phyloP scores from a whole-genome alignment of 2,113 vertebrate species.

The Notothenia rossii region DNA sequence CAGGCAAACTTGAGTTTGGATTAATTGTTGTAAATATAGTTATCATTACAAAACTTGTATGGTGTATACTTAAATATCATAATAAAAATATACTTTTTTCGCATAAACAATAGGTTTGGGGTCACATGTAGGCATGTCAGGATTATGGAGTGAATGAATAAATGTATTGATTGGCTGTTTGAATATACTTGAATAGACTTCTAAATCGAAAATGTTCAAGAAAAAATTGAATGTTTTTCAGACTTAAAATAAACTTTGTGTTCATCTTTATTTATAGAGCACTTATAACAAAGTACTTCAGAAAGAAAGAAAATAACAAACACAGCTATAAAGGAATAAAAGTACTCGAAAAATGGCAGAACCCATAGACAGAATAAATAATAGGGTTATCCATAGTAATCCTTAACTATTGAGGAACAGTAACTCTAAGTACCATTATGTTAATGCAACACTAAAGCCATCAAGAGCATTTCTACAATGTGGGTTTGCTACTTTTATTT shows the following conservation, averaged over 20 bases:
- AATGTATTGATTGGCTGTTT: background rate
- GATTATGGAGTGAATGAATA: background rate
- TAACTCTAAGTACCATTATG: no score
- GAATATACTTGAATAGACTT: background rate
- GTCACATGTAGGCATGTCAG: background rate
- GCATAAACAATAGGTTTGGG: background rate
- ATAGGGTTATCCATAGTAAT: no score
- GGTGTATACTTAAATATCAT: no score
- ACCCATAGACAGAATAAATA: no score
- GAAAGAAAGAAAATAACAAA: no score
- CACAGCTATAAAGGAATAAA: no score
- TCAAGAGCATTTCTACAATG: background rate
- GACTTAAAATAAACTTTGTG: background rate
- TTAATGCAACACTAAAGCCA: no score
- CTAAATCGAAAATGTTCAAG: background rate
- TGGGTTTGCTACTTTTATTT: background rate
- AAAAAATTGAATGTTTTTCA: background rate
- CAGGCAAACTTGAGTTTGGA: background rate
- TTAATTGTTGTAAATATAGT: background rate
- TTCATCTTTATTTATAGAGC: no score
- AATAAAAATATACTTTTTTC: background rate
- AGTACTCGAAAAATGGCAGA: no score
- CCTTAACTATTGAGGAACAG: no score
- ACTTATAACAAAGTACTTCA: no score
- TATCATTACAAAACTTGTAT: no score